Evolutionary conservation across 64 coral and sea anemone species (phyloP).

Genomic region (Acropora yongei): DNA sequence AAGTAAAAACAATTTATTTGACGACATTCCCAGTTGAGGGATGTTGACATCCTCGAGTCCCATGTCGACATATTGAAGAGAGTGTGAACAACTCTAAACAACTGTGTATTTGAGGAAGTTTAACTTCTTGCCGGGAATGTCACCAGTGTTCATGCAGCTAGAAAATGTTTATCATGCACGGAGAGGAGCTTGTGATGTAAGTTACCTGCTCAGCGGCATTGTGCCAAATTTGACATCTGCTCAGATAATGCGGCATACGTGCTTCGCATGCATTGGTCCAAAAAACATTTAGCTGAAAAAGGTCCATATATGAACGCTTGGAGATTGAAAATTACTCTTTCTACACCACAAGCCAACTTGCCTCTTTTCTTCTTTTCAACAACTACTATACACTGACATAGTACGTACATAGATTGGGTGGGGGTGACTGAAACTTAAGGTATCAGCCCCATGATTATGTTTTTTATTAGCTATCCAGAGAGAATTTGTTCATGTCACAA

Average conservation of each 20-base stretch:
- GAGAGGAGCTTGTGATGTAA: neutral
- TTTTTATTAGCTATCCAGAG: too few species aligned
- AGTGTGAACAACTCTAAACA: neutral
- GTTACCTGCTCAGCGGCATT: neutral
- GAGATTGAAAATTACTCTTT: too few species aligned
- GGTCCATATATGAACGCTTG: too few species aligned
- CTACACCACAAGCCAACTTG: too few species aligned
- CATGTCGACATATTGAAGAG: neutral
- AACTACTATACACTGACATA: too few species aligned
- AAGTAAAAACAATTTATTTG: slow-evolving; percentile 9
- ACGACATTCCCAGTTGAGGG: neutral
- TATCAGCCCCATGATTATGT: too few species aligned
- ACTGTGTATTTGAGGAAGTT: neutral
- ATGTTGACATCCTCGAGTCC: neutral
- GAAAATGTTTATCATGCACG: too few species aligned
- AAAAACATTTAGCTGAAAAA: neutral
- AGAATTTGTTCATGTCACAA: too few species aligned
- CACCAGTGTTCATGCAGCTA: neutral
- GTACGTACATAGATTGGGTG: too few species aligned
- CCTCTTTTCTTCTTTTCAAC: too few species aligned
- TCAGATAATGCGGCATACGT: neutral
- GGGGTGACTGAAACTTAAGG: too few species aligned
- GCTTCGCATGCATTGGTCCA: neutral
- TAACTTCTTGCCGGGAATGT: neutral
- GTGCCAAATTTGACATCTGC: neutral